Base-by-base conservation (phyloP, 2,797 vertebrate genomes). In the Anabacerthia variegaticeps region DNA sequence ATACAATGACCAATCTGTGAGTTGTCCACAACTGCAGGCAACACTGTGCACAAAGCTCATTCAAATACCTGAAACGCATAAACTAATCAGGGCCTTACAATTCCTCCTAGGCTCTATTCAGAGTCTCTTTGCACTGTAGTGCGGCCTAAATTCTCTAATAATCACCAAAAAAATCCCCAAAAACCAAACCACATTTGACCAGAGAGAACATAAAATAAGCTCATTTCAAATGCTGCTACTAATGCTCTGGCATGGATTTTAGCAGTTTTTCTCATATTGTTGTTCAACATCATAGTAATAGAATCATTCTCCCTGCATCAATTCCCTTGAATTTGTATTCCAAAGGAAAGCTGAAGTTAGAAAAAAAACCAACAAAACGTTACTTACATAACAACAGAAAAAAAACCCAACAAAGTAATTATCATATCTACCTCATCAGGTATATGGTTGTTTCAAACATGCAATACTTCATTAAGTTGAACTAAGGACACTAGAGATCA, bases 301-400 rank as follows among this genome's bases (percentile, higher is more conserved):
- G 56, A 96, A 86, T 89, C 30, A 81, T 94, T 94, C 55, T 85
- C n/a, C 51, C 61, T 68, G 9, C 48, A 61, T 80, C 67, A 93
- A 80, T 39, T 89, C 61, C 58, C 87, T 94, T 92, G 91, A 95
- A 95, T 96, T 92, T 93, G 28, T 90, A 94, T 92, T 92, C 65
- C 65, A 85, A 85, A 87, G n/a, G 58, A 85, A 76, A 91, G 23
- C 34, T 44, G 62, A 58, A 83, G 83, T 65, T 27, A 54, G 21
- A 21, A 9, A 59, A 52, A 92, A 89, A 75, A 5, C 9, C 59
- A 43, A 94, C 69, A 4, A 55, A 55, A 26, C 26, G 36, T 76
- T 96, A 77, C 96, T 96, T 95, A 96, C 41, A 66, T 85, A 95
- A 93, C 55, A 95, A n/a, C 36, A 82, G 89, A 63, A 61, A 89